These are phyloP conservation scores for Rhinopomastus cyanomelas DNA, from an alignment of 2,113 vertebrate genomes.

Conservation along the genomic window DNA sequence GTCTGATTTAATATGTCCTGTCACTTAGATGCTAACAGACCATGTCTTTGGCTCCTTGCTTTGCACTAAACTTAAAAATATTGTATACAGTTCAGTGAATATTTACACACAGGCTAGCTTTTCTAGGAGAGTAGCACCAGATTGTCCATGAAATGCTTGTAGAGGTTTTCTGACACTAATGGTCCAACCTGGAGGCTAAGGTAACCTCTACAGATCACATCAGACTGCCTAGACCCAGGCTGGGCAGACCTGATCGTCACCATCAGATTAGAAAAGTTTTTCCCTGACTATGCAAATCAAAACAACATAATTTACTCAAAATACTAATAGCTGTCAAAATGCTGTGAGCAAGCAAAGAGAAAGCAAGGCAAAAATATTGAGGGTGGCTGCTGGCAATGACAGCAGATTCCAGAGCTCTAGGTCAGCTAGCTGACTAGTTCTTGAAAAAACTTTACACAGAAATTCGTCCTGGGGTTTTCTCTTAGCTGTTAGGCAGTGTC, in stretches of 20 bases:
- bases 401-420: neutral
- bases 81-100: neutral
- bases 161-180: neutral
- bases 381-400: neutral
- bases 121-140: neutral
- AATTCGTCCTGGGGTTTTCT: neutral
- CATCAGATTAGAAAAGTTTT: neutral
- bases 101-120: neutral
- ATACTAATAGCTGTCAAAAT: neutral
- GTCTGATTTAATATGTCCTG: neutral
- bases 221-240: neutral
- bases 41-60: neutral
- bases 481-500: constrained; percentile 12
- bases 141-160: neutral
- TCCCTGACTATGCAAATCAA: neutral
- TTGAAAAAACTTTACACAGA: neutral
- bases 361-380: neutral
- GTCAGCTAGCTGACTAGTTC: neutral
- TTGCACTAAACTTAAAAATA: neutral
- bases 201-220: neutral
- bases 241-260: neutral
- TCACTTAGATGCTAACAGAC: neutral
- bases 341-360: neutral
- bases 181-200: neutral
- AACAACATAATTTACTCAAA: neutral